Base-by-base conservation (phyloP, 1,140 invertebrate species). In the Drosophila ananassae region DNA sequence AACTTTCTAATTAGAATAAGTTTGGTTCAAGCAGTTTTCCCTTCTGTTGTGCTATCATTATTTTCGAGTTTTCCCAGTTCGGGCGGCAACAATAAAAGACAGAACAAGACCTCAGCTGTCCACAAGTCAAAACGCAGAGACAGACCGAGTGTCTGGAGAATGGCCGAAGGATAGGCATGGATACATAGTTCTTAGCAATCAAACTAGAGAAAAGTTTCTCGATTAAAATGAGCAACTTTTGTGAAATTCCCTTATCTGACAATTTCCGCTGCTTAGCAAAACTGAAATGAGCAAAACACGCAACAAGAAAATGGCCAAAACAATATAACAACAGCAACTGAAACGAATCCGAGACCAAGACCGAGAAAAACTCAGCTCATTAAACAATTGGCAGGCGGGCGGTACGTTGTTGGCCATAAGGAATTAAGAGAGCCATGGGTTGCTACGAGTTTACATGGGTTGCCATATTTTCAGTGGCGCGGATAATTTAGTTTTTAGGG, bases 141-240 rank as follows among this genome's bases (percentile, higher is more conserved):
- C 32, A 59, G 44, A 47, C 41, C n/a, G 25, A 21, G 17, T 21
- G 17, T 32, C 44, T 22, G 10, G 9, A 21, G 44, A 47, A 4
- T 10, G 21, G 44, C 44, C 44, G 17, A 47, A 10, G 34, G 30
- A 52, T 39, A 39, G 62, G 32, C 46, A 13, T 51, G 17, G 10
- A 44, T 67, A 62, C 50, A 47, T 51, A 79, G 76, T 79, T 52
- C 58, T 30, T 50, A 39, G 60, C 77, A 79, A 73, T 84, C 81
- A 85, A 77, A 85, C 60, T 71, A 52, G 62, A 67, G 52, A 74
- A 85, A 85, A 85, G 54, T 85, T 85, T 87, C 73, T 82, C 77
- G 68, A 84, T 84, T 84, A 84, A 84, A 84, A 84, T 73, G 81
- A 60, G 67, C 73, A 84, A 85, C 76, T 84, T 83, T 80, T 69